Evolutionary conservation across 2,888 invertebrate genomes (phyloP).

Genomic region (Patella pellucida): DNA sequence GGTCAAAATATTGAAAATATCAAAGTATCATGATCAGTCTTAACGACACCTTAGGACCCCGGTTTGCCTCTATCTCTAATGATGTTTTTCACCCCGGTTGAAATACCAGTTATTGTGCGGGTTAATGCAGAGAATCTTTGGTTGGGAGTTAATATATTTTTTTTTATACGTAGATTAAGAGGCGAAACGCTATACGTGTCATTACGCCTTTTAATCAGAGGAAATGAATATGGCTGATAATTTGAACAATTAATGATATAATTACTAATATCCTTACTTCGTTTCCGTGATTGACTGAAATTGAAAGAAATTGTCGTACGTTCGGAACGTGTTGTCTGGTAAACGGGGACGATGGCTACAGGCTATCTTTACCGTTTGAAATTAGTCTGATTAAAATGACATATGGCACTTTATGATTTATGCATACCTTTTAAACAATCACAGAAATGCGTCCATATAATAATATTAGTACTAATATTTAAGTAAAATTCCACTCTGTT

Average conservation of each 20-base stretch:
- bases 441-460: no score
- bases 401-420: conserved; percentile 5
- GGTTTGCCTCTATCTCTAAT: no score
- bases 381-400: not conserved
- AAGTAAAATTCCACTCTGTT: no score
- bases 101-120: no score
- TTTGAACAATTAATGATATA: not conserved
- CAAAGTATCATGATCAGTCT: not conserved
- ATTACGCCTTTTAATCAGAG: conserved; percentile 8
- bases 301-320: not conserved
- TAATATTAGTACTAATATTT: no score
- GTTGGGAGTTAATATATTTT: no score
- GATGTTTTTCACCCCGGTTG: no score
- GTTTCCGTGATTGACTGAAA: not conserved
- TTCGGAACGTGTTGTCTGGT: not conserved
- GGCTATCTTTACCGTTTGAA: no score
- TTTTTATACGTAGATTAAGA: not conserved
- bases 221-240: not conserved
- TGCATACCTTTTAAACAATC: not conserved
- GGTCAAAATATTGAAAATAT: not conserved
- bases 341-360: no score
- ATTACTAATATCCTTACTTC: conserved; percentile 4
- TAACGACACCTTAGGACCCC: no score
- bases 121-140: no score
- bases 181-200: conserved; percentile 2